Evolutionary conservation across 2,888 invertebrate genomes (phyloP).

Genomic region (Lagria hirta): DNA sequence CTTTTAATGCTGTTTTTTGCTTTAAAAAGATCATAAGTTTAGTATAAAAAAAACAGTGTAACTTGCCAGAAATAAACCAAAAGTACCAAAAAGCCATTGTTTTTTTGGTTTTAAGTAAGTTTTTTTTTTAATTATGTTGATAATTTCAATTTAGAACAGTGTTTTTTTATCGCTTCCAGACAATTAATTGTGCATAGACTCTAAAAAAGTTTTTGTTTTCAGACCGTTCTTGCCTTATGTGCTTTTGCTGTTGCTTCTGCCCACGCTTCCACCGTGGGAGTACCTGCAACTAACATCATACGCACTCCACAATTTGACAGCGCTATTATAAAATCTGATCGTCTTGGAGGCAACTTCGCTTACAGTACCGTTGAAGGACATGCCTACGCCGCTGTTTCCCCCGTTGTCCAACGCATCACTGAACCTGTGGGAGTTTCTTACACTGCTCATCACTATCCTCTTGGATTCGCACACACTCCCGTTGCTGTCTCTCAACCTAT

Average conservation of each 20-base stretch:
- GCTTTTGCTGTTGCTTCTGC: slow-evolving; percentile 44
- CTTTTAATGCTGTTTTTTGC: too few relatives aligned
- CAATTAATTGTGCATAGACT: too few relatives aligned
- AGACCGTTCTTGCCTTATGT: slow-evolving; percentile 25
- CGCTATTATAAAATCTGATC: slow-evolving; percentile 57
- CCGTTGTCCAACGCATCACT: slow-evolving; percentile 44
- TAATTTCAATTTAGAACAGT: neutral
- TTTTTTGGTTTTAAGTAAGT: neutral
- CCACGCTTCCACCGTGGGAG: too few relatives aligned
- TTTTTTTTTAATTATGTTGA: neutral
- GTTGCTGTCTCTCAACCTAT: slow-evolving; percentile 24
- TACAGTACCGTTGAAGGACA: slow-evolving; percentile 59
- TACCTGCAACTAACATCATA: slow-evolving; percentile 42
- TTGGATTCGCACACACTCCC: slow-evolving; percentile 25
- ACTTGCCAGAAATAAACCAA: too few relatives aligned
- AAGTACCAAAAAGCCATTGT: too few relatives aligned
- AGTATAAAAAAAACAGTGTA: too few relatives aligned
- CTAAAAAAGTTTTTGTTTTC: slow-evolving; percentile 10
- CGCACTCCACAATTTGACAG: slow-evolving; percentile 57
- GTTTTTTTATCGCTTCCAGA: too few relatives aligned
- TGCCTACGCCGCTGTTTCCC: slow-evolving; percentile 50
- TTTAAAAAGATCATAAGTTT: too few relatives aligned
- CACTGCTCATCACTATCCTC: slow-evolving; percentile 28
- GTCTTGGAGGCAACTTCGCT: slow-evolving; percentile 59
- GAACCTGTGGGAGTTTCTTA: slow-evolving; percentile 26